These are phyloP conservation scores for Brachypalpus laphriformis DNA, from an alignment of 2,888 invertebrate genomes.

Conservation along the genomic window DNA sequence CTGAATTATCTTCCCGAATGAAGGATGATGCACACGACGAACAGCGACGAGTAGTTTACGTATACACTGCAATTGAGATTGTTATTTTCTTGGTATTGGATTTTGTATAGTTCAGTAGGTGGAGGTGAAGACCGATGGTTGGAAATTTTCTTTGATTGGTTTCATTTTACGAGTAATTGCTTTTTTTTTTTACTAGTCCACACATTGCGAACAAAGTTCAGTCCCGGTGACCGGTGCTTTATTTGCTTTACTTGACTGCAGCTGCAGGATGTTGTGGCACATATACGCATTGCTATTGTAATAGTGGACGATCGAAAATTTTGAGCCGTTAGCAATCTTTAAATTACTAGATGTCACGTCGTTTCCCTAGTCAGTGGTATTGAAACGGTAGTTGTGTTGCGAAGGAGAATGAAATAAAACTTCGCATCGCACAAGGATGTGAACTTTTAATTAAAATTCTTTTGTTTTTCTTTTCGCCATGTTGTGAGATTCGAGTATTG, in stretches of 20 bases:
- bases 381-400: not conserved
- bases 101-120: not conserved
- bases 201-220: not conserved
- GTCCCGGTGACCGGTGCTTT: not conserved
- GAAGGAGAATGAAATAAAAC: conserved; percentile 35
- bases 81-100: conserved; percentile 51
- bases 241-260: conserved; percentile 37
- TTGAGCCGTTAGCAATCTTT: conserved; percentile 63
- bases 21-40: conserved; percentile 42
- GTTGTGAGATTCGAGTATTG: conserved; percentile 28
- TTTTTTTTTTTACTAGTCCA: conserved; percentile 39
- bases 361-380: not conserved
- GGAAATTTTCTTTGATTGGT: conserved; percentile 61
- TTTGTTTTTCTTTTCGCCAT: conserved; percentile 61
- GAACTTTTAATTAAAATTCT: conserved; percentile 73
- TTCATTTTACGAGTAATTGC: conserved; percentile 67
- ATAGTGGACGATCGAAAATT: conserved; percentile 48
- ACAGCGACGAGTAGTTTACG: not conserved
- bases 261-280: conserved; percentile 4
- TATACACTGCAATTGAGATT: conserved; percentile 43
- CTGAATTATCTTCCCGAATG: not conserved
- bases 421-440: conserved; percentile 31
- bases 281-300: conserved; percentile 31
- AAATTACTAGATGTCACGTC: conserved; percentile 69
- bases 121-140: not conserved